These are phyloP conservation scores for Ptyas mucosa DNA, from an alignment of 2,113 vertebrate species.

Conservation along the genomic window DNA sequence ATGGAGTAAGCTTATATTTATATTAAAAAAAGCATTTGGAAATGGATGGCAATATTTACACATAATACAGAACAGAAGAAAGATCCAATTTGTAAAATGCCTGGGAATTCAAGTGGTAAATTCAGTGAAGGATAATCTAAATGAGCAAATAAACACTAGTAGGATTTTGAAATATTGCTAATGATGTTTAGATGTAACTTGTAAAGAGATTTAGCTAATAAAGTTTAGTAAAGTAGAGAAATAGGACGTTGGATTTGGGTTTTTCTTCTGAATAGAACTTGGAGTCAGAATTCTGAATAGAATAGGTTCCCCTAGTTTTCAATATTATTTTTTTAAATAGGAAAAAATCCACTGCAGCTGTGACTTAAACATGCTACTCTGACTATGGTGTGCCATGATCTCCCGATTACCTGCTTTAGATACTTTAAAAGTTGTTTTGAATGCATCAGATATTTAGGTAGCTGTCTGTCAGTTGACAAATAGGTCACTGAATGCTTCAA, in stretches of 20 bases:
- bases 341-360: neutral
- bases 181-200: neutral
- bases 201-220: neutral
- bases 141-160: conserved; percentile 18
- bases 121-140: conserved; percentile 34
- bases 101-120: conserved; percentile 25
- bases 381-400: neutral
- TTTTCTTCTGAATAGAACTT: neutral
- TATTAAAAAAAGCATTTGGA: conserved; percentile 9
- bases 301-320: neutral
- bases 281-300: neutral
- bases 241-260: neutral
- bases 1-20: neutral
- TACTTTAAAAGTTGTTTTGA: neutral
- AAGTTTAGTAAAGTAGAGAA: neutral
- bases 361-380: neutral
- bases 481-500: neutral
- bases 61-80: neutral
- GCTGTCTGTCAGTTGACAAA: neutral
- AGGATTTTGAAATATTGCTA: neutral
- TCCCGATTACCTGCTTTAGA: neutral
- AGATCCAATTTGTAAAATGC: neutral
- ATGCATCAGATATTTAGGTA: neutral
- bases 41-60: neutral
- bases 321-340: neutral